Evolutionary conservation across 2,888 invertebrate species (phyloP), one percentile per base, ranked within the genome.

Genomic region (Allolobophora icterica): DNA sequence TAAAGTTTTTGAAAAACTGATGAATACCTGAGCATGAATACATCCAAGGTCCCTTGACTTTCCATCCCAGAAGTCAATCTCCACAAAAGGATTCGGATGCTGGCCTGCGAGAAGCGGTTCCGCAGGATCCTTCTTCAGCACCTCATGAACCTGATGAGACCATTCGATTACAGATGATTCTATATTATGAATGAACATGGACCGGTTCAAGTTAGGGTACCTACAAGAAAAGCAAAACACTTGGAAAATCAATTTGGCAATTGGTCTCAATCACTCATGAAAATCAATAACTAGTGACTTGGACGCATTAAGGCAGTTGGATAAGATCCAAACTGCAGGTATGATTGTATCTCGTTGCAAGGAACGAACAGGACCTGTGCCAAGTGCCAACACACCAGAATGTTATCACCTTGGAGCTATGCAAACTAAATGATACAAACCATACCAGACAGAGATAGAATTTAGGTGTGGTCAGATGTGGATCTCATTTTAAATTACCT

Each of bases 111-210:
- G 96, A 93, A 97, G 97, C 4, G 97, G 97, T 93, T 97, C 97
- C 34, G 97, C 97, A 0, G 98, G 97, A 95, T 98, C 98, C 94
- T 98, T 98, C 94, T 97, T 97, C 94, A 99, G 97, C 15, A 99
- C 98, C 94, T 98, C 98, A 94, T 98, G 97, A 92, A 98, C 97
- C 95, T 98, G 97, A 5, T 97, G 96, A 0, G 98, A 97, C 99
- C 99, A 99, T 95, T 99, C 98, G 94, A 98, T 98, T 89, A 99
- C 97, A 33, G 98, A 98, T 11, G 98, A 98, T 96, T 99, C 99
- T 91, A 99, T 98, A 19, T 98, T 97, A 95, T 98, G 98, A 95
- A 98, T 98, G 93, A 99, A 96, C 30, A n/a, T n/a, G 71, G 71
- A 71, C 30, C 71, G 71, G 71, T n/a, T 71, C 71, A 71, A n/a